Evolutionary conservation across 1,140 invertebrate species (phyloP).

Genomic region (Andricus grossulariae): DNA sequence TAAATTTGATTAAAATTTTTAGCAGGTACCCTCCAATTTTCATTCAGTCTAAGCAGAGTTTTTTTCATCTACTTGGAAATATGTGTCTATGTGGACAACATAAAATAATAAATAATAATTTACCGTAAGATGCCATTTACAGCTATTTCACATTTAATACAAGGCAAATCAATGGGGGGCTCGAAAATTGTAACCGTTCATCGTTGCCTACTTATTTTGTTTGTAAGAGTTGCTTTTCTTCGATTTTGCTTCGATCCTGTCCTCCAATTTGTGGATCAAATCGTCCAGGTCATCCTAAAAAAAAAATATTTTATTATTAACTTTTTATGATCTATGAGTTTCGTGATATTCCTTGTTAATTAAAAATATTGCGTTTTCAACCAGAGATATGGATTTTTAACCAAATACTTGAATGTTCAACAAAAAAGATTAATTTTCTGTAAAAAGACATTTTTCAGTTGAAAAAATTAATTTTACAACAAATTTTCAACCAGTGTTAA

Average conservation of each 20-base stretch:
- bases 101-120: conserved; percentile 12
- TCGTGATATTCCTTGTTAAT: neutral
- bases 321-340: neutral
- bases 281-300: conserved; percentile 79
- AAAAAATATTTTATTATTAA: conserved; percentile 18
- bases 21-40: too few relatives aligned
- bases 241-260: conserved; percentile 77
- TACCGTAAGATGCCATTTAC: neutral
- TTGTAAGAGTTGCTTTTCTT: conserved; percentile 76
- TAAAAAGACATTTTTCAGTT: too few relatives aligned
- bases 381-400: too few relatives aligned
- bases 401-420: too few relatives aligned
- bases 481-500: too few relatives aligned
- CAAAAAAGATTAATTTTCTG: too few relatives aligned
- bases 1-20: too few relatives aligned
- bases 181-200: conserved; percentile 52
- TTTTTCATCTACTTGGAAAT: neutral
- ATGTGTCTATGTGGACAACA: conserved; percentile 1
- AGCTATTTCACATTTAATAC: conserved; percentile 7
- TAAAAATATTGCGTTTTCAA: too few relatives aligned
- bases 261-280: conserved; percentile 80
- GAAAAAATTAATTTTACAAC: too few relatives aligned
- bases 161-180: neutral
- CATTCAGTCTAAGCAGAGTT: conserved; percentile 16
- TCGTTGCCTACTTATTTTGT: conserved; percentile 64